Evolutionary conservation across 2,113 vertebrate genomes (phyloP), one percentile per base, ranked within the genome.

Genomic region (Aptenodytes forsteri): DNA sequence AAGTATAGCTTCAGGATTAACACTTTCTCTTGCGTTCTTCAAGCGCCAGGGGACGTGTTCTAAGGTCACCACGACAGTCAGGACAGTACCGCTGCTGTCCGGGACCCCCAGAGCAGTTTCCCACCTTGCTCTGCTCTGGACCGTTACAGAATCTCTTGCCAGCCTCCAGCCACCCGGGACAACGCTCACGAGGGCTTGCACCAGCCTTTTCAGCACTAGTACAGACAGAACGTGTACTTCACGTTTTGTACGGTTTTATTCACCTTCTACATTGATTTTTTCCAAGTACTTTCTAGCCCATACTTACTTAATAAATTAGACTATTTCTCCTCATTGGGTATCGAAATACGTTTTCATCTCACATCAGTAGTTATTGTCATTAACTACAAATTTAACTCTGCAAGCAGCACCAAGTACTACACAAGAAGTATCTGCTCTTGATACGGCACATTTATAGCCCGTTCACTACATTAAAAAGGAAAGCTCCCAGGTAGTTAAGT

Each of bases 21-120:
- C 20, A 7, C 10, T 29, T n/a, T 16, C 29, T 19, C 76, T n/a
- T 30, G 59, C 1, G 0, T 32, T 47, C 29, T 22, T 36, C 58
- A 42, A 30, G 40, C 3, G 19, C 8, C 62, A 44, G 70, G 69
- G 69, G 52, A 29, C 40, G 3, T 4, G 4, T 10, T 21, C 32
- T 6, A 32, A 32, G 36, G 38, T 10, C 32, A 2, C 27, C 4
- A 3, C 3, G 29, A 22, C 10, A 36, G 62, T 7, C 20, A 16
- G 73, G 46, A 20, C 16, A 1, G 3, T 6, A 3, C 36, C 8
- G 5, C 78, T 10, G 62, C 32, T 8, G 3, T 2, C 30, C 13
- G 3, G 38, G 18, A n/a, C 50, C 20, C 7, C 18, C 16, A 1
- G 16, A 22, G 26, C 42, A 13, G 18, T 0, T 16, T 7, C 66